These are phyloP conservation scores for Aradus depressus DNA, from an alignment of 2,888 invertebrate species.

Conservation along the genomic window DNA sequence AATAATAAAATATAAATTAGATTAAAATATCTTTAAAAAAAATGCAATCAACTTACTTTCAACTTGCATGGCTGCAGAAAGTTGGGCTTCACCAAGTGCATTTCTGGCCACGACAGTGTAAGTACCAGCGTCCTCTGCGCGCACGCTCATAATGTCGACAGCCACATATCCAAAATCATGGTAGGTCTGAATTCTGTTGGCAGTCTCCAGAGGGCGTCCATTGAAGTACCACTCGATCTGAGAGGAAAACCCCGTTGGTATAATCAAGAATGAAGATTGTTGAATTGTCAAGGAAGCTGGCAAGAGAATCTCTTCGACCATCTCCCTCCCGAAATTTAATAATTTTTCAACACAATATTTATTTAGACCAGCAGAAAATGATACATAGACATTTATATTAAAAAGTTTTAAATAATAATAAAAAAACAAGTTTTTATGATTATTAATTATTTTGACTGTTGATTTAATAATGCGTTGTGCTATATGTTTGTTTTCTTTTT, in stretches of 20 bases:
- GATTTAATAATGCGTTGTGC: too few species aligned
- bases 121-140: conserved; percentile 83
- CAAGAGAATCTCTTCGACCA: too few species aligned
- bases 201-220: conserved; percentile 77
- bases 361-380: too few species aligned
- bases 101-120: conserved; percentile 91
- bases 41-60: conserved; percentile 57
- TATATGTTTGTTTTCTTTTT: too few species aligned
- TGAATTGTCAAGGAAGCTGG: too few species aligned
- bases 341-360: too few species aligned
- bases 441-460: too few species aligned
- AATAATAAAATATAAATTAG: neutral
- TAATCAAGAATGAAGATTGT: neutral
- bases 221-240: conserved; percentile 93
- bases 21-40: neutral
- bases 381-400: too few species aligned
- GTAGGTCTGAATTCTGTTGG: conserved; percentile 84
- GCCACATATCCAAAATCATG: conserved; percentile 96
- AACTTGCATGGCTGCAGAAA: conserved; percentile 72
- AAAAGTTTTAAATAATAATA: too few species aligned
- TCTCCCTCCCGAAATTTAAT: too few species aligned
- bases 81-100: conserved; percentile 75
- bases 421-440: too few species aligned
- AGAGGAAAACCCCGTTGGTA: conserved; percentile 1
- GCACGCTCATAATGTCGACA: conserved; percentile 83